A percentile compares a stretch with the other conserved stretches of the same genome.
Evolutionary conservation across 2,113 vertebrate species (phyloP).

Genomic region (Phaethornis superciliosus): DNA sequence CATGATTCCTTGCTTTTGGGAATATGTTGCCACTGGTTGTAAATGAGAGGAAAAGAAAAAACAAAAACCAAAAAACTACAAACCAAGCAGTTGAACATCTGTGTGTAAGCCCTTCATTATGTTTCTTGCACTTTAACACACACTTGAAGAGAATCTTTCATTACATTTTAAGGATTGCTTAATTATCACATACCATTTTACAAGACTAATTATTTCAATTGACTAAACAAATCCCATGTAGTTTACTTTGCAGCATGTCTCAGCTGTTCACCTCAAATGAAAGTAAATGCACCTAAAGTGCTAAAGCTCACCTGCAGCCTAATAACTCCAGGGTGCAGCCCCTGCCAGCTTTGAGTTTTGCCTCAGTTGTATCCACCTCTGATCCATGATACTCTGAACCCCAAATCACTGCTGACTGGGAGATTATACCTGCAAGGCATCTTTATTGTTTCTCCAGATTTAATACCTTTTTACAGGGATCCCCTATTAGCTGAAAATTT

Average conservation of each 20-base stretch:
- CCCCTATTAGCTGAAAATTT: not conserved
- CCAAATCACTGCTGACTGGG: not conserved
- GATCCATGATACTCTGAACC: not conserved
- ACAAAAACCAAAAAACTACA: not conserved
- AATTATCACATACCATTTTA: not conserved
- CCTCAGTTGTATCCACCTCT: not conserved
- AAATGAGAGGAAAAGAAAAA: not conserved
- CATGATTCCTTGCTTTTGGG: not conserved
- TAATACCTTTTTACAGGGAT: not conserved
- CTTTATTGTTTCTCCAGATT: not conserved
- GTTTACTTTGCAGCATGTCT: not conserved
- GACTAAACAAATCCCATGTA: not conserved
- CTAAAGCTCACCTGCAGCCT: not conserved
- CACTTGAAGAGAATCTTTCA: not conserved
- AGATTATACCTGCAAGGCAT: not conserved
- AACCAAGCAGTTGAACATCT: not conserved
- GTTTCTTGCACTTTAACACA: not conserved
- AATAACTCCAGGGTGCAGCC: not conserved
- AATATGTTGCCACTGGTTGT: not conserved
- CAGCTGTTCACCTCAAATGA: not conserved
- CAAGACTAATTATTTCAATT: not conserved
- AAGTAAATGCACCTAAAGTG: fast-evolving
- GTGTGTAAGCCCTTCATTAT: not conserved
- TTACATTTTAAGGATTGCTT: not conserved
- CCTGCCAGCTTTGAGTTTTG: not conserved